Base-by-base conservation (phyloP, 37 sponge, comb jelly and placozoan genomes). In the Amphimedon queenslandica region DNA sequence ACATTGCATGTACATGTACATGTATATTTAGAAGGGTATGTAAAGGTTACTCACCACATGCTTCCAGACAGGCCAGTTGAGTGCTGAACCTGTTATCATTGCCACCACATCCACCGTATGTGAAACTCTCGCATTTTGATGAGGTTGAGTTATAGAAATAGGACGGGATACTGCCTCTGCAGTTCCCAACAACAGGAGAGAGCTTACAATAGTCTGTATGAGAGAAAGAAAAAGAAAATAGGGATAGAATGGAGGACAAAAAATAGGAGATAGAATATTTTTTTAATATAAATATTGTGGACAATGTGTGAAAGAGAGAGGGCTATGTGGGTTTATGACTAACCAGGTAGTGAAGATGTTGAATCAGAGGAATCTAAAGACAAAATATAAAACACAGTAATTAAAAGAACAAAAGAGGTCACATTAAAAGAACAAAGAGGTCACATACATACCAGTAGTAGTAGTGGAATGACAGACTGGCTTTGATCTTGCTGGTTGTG, bases 91-190 rank as follows among this genome's bases (percentile, higher is more conserved):
- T 42, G 24, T 81, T 81, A 3, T 11, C 69, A 56, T 81, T 81
- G 51, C 82, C 82, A 30, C 41, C 63, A 55, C 82, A 81, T 1
- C 83, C 76, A 57, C 76, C 76, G 58, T 82, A 82, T n/a, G 6
- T 16, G 23, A 82, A 82, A 25, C 27, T 0, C 38, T 82, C 83
- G 63, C 83, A 82, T 30, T 6, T 33, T 0, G 76, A 76, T 18
- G 70, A 58, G 0, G 76, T 75, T 36, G 70, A 20, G 32, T 82
- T 82, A 64, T 57, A 82, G 66, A 74, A 81, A 21, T 20, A 67
- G 5, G 67, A 66, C 2, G 82, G 82, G 24, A 60, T 60, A 25
- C 21, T n/a, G 21, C 24, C 61, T n/a, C 5, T 6, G 21, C 61
- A 60, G 24, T n/a, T 25, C 5, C 61, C 61, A 60, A 13, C 21